Base-by-base conservation (phyloP, 64 coral and sea anemone genomes). In the Acropora yongei region DNA sequence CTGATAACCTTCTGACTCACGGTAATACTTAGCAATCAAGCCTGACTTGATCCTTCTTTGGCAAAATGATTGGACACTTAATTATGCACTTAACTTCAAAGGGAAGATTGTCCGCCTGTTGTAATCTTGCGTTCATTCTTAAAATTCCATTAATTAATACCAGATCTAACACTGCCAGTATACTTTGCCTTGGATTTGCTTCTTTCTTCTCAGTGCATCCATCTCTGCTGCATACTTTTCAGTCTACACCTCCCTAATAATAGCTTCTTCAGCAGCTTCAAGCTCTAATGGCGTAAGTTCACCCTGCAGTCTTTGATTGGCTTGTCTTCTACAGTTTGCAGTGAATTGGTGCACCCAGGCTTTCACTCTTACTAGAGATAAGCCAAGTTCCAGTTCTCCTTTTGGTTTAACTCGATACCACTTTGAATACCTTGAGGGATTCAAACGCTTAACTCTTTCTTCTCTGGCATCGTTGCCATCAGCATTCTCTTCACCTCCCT, bases 201-300 rank as follows among this genome's bases (percentile, higher is more conserved):
- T 2, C 50, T n/a, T 3, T 69, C 5, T 47, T 46, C 18, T 74
- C 44, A 90, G 63, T 76, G 75, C 80, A 1, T 42, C 41, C 5
- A 96, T 90, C 74, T 96, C 90, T 45, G 86, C 87, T 60, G 9
- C 18, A 61, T 80, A 93, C 30, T 6, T 1, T 72, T 93, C 87
- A 10, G 14, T 86, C 90, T 96, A 91, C 39, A 91, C 90, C 48
- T 75, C 72, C 17, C 80, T 40, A 65, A 93, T 93, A 8, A 96
- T 92, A 44, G 78, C 76, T 13, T 41, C 39, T 68, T 96, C 95
- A 1, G 71, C 65, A 3, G 18, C 65, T 74, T 85, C 30, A 4
- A 96, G 50, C 68, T 93, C 90, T 10, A 0, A 14, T 89, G 90
- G 79, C 7, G 78, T 96, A 43, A 96, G 41, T 57, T 96, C 90